A percentile compares a stretch with the other conserved stretches of the same genome.
These are phyloP conservation scores for Lordiphosa fenestrarum DNA, from an alignment of 2,888 invertebrate species.

Conservation along the genomic window DNA sequence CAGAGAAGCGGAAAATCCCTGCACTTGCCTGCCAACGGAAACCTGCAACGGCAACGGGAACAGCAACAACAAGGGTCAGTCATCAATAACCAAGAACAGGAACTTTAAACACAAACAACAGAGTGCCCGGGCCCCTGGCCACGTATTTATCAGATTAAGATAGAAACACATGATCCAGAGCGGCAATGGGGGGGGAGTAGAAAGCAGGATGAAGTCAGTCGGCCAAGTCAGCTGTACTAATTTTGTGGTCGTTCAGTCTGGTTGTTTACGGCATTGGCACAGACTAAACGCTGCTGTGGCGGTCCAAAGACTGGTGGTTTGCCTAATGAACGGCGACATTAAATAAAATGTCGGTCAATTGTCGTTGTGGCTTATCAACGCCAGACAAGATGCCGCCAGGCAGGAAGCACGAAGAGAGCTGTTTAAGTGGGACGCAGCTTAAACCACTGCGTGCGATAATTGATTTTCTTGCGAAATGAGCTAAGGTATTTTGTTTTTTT, in stretches of 20 bases:
- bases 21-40: conserved; percentile 48
- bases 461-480: conserved; percentile 42
- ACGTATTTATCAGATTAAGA: conserved; percentile 67
- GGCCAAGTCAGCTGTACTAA: conserved; percentile 36
- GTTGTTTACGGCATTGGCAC: conserved; percentile 33
- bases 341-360: conserved; percentile 71
- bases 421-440: conserved; percentile 2
- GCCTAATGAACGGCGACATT: conserved; percentile 68
- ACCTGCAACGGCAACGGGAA: conserved; percentile 23
- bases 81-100: conserved; percentile 62
- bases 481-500: not conserved
- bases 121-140: conserved; percentile 14
- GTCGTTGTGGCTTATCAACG: conserved; percentile 61
- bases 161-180: conserved; percentile 59
- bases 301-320: conserved; percentile 38
- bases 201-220: not conserved
- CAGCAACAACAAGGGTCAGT: conserved; percentile 23
- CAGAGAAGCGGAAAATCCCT: conserved; percentile 52
- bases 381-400: conserved; percentile 38
- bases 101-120: conserved; percentile 48
- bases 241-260: conserved; percentile 31
- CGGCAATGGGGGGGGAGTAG: no score
- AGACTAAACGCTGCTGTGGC: conserved; percentile 55
- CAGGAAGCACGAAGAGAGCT: not conserved
- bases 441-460: conserved; percentile 50